Evolutionary conservation across 2,113 vertebrate species (phyloP), one percentile per base, ranked within the genome.

Genomic region (Eclectus roratus): DNA sequence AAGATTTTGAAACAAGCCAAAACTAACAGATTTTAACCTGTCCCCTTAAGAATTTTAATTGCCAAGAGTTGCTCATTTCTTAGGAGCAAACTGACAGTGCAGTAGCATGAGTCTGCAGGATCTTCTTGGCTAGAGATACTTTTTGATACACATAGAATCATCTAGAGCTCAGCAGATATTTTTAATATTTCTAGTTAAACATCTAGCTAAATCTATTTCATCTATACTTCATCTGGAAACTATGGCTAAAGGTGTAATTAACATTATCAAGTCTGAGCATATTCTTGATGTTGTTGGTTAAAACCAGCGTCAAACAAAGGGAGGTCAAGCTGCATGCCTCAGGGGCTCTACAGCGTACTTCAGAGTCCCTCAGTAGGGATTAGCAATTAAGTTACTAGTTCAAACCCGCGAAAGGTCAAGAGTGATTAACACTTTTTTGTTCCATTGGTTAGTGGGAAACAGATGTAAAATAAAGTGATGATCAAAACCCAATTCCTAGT

Each of bases 401-500:
- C 11, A 70, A 88, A 89, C 64, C 43, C 83, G 80, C 77, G 23
- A 94, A 92, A 96, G 92, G 91, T 95, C 92, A 94, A 88, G 83
- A 93, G 86, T 92, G 85, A 92, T 94, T 96, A 95, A 86, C 64
- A 73, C 17, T 60, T 53, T 88, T 56, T 73, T 71, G 43, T 95
- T 93, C 72, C 83, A 80, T 60, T 91, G 77, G 91, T 92, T 91
- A 93, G 72, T 27, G 27, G 35, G 72, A 96, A 86, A 81, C 88
- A 96, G 94, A 94, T 96, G 91, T 86, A 95, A 94, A 93, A 92
- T 86, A 72, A 88, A 92, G 58, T 46, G 64, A 94, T 60, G 85
- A 94, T 94, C 88, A 94, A 94, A 95, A 95, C 88, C 80, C 85
- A 92, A 78, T 93, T 94, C 88, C 92, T 95, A 23, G 83, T 71